Percentiles rank a stretch among this genome's conserved stretches.
Evolutionary conservation across 2,113 vertebrate species (phyloP).

Genomic region (Jaculus jaculus): DNA sequence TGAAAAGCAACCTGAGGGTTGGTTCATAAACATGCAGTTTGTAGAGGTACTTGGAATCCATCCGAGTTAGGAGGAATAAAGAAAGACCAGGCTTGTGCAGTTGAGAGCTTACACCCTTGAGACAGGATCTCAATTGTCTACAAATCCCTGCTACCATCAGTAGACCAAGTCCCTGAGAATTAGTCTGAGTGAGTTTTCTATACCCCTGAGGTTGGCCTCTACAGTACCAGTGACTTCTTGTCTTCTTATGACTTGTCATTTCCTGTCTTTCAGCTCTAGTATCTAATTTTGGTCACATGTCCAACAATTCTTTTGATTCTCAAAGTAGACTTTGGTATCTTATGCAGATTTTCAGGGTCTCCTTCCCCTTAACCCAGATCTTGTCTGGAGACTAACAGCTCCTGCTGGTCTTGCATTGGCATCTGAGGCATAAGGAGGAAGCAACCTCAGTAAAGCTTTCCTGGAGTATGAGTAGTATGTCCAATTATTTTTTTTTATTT

Average conservation of each 20-base stretch:
- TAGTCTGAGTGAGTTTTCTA: not conserved
- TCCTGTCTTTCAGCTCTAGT: not conserved
- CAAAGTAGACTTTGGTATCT: not conserved
- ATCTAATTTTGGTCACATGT: not conserved
- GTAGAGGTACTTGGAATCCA: not conserved
- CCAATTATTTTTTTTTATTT: not conserved
- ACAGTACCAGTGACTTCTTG: not conserved
- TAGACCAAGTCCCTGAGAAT: not conserved
- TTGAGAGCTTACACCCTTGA: not conserved
- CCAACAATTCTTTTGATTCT: not conserved
- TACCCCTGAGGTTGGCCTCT: not conserved
- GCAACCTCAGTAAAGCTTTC: not conserved
- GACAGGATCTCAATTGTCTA: not conserved
- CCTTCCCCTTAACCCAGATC: not conserved
- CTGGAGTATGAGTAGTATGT: not conserved
- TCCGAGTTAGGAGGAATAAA: not conserved
- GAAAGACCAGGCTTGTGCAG: not conserved
- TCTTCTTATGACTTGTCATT: not conserved
- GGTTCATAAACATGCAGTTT: constrained; percentile 2
- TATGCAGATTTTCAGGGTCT: not conserved
- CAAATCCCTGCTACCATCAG: not conserved
- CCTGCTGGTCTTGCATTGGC: not conserved
- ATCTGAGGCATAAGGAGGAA: not conserved
- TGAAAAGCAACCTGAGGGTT: not conserved
- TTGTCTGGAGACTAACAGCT: not conserved